Evolutionary conservation across 2,113 vertebrate species (phyloP).

Genomic region (Saguinus imperator): DNA sequence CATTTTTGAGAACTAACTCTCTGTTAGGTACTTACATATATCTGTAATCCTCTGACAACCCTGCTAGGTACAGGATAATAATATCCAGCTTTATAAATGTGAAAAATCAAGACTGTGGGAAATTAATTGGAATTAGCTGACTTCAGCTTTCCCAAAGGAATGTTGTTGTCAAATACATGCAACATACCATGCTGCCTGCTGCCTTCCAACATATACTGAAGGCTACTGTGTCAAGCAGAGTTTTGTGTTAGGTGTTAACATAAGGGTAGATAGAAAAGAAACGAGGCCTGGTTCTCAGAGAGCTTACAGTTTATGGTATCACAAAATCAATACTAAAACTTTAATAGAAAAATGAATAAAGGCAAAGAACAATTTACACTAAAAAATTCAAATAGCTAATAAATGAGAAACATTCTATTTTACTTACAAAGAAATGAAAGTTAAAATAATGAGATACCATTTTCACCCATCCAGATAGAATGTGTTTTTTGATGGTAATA

Average conservation of each 20-base stretch:
- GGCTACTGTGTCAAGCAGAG: neutral
- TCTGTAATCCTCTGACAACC: neutral
- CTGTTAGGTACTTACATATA: neutral
- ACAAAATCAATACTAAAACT: neutral
- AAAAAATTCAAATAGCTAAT: neutral
- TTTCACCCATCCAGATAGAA: neutral
- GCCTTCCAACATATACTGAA: fast-evolving
- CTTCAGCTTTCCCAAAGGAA: neutral
- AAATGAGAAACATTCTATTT: neutral
- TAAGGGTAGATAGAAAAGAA: neutral
- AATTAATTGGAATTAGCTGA: neutral
- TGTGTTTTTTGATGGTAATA: neutral
- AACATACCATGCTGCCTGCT: neutral
- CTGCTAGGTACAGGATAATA: neutral
- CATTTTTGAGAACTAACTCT: neutral
- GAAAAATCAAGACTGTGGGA: neutral
- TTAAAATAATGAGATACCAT: neutral
- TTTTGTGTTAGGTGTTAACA: neutral
- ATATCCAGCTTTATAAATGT: neutral
- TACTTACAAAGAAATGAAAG: neutral
- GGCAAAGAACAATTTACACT: neutral
- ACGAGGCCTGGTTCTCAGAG: neutral
- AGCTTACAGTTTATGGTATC: neutral
- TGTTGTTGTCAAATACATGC: fast-evolving
- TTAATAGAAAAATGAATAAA: neutral